These are phyloP conservation scores for Rhopalosiphum padi DNA, from an alignment of 1,140 invertebrate genomes.

Conservation along the genomic window DNA sequence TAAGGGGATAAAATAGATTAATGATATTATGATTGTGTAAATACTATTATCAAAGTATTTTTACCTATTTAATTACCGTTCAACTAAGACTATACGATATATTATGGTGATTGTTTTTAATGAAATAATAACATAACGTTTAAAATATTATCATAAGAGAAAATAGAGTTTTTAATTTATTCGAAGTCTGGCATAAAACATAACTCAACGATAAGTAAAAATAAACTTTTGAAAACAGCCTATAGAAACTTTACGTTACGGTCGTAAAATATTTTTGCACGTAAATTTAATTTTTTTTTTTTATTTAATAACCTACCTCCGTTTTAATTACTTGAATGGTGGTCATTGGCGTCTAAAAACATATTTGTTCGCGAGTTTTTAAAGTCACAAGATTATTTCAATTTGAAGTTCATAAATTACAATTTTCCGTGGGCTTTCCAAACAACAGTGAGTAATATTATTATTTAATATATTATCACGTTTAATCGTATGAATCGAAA, in stretches of 20 bases:
- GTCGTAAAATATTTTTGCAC: background rate
- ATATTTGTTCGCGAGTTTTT: background rate
- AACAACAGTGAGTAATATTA: background rate
- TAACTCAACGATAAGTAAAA: background rate
- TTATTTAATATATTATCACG: background rate
- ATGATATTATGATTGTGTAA: too few species aligned
- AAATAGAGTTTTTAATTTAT: background rate
- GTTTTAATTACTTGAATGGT: background rate
- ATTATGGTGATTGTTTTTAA: too few species aligned
- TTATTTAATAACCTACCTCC: background rate
- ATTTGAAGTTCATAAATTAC: background rate
- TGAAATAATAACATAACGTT: too few species aligned
- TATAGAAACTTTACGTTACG: background rate
- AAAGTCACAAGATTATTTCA: background rate
- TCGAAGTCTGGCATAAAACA: background rate
- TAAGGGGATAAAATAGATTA: too few species aligned
- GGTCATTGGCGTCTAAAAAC: background rate
- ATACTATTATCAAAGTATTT: too few species aligned
- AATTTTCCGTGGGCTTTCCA: background rate
- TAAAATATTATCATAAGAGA: background rate
- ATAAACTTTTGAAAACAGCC: background rate
- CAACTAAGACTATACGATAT: too few species aligned
- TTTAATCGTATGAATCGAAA: background rate
- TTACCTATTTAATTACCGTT: too few species aligned
- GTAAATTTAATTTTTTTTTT: background rate